Conservation (phyloP, 2,113 vertebrate genomes). For the Chaetodon trifascialis region DNA sequence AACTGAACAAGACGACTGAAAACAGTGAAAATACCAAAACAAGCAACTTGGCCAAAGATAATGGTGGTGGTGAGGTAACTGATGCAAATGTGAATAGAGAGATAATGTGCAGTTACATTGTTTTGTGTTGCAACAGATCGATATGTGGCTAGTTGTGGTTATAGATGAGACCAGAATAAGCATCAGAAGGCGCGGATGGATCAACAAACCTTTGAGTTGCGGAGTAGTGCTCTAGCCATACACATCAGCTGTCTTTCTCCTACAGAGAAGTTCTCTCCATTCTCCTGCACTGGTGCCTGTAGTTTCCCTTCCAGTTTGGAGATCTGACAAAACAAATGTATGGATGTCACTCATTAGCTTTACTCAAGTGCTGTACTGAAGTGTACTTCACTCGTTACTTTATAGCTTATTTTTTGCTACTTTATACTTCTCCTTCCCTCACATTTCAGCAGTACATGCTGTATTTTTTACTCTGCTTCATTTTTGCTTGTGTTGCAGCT, state of each 20-base stretch:
- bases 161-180: not conserved
- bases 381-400: not conserved
- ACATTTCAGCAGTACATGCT: too few relatives aligned
- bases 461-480: too few relatives aligned
- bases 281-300: conserved; percentile 82
- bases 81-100: not conserved
- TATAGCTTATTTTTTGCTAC: too few relatives aligned
- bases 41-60: not conserved
- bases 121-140: not conserved
- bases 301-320: conserved; percentile 83
- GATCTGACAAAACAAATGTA: conserved; percentile 73
- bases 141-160: not conserved
- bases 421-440: too few relatives aligned
- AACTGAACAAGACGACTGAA: not conserved
- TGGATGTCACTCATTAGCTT: not conserved
- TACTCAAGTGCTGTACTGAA: too few relatives aligned
- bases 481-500: too few relatives aligned
- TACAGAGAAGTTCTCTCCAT: conserved; percentile 90
- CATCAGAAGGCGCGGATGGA: not conserved
- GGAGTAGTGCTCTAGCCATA: conserved; percentile 87
- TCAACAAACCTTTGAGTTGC: conserved; percentile 84
- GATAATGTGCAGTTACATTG: not conserved
- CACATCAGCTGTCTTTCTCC: conserved; percentile 87
- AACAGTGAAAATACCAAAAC: not conserved
- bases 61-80: not conserved